phyloP scores from a whole-genome alignment of 1,140 invertebrate species.

The Patella vulgata region DNA sequence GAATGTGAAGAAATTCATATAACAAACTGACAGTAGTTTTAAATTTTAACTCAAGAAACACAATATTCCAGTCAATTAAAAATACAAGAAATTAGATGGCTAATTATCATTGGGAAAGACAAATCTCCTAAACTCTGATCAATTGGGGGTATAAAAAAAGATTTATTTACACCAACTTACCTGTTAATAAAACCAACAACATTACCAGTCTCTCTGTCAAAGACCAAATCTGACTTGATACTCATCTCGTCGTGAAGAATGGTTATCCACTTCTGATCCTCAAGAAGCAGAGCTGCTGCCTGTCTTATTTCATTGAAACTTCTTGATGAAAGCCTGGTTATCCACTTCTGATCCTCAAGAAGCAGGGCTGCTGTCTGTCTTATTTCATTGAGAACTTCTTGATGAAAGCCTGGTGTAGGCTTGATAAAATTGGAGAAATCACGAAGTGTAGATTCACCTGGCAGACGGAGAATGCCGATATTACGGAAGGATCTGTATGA shows the following conservation, averaged over 20 bases:
- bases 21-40: no score
- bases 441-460: slow-evolving; percentile 7
- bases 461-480: slow-evolving; percentile 3
- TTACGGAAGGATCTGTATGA: background rate
- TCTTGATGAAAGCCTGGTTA: background rate
- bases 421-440: slow-evolving; percentile 2
- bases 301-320: background rate
- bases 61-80: no score
- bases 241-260: slow-evolving; percentile 14
- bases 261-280: background rate
- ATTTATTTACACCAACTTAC: no score
- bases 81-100: no score
- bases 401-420: background rate
- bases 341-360: background rate
- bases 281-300: background rate
- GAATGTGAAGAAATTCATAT: no score
- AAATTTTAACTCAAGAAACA: no score
- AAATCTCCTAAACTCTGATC: no score
- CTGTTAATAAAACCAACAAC: slow-evolving; percentile 10
- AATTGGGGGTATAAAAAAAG: no score
- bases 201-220: slow-evolving; percentile 3
- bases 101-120: no score
- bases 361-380: background rate
- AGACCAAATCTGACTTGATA: slow-evolving; percentile 6
- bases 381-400: background rate